phyloP scores from a whole-genome alignment of 92 coral and sea anemone genomes.

The Bergia puertoricense region DNA sequence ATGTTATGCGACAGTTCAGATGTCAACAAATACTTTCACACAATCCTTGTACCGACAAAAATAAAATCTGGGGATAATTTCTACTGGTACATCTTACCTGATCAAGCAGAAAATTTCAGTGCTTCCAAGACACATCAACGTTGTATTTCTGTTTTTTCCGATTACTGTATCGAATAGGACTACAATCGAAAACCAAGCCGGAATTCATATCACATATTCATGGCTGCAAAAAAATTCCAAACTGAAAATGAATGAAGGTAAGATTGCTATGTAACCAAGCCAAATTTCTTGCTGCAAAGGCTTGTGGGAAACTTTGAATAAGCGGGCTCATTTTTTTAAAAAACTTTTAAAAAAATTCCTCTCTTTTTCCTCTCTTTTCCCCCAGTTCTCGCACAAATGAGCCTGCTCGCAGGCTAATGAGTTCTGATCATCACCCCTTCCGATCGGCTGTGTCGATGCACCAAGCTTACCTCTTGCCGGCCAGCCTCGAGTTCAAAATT shows the following conservation, averaged over 20 bases:
- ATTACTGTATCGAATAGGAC: background rate
- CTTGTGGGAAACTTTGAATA: slow-evolving; percentile 17
- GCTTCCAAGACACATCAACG: background rate
- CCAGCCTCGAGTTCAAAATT: background rate
- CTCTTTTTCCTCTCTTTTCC: too few relatives aligned
- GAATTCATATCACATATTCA: background rate
- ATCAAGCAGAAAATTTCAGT: background rate
- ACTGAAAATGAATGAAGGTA: slow-evolving; percentile 17
- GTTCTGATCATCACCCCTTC: too few relatives aligned
- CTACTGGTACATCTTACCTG: background rate
- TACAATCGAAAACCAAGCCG: background rate
- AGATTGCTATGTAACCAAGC: slow-evolving; percentile 33
- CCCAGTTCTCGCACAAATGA: too few relatives aligned
- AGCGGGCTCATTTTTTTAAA: too few relatives aligned
- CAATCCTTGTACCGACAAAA: slow-evolving; percentile 8
- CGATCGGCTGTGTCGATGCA: too few relatives aligned
- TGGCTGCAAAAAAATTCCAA: background rate
- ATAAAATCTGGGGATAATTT: slow-evolving; percentile 7
- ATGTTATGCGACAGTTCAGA: background rate
- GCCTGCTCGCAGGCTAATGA: too few relatives aligned
- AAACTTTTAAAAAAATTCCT: too few relatives aligned
- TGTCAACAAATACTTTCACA: slow-evolving; percentile 38
- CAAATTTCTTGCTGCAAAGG: slow-evolving; percentile 6
- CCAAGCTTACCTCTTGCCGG: too few relatives aligned
- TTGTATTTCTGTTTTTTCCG: background rate